Base-by-base conservation (phyloP, 2,113 vertebrate species). In the Tragelaphus imberbis region DNA sequence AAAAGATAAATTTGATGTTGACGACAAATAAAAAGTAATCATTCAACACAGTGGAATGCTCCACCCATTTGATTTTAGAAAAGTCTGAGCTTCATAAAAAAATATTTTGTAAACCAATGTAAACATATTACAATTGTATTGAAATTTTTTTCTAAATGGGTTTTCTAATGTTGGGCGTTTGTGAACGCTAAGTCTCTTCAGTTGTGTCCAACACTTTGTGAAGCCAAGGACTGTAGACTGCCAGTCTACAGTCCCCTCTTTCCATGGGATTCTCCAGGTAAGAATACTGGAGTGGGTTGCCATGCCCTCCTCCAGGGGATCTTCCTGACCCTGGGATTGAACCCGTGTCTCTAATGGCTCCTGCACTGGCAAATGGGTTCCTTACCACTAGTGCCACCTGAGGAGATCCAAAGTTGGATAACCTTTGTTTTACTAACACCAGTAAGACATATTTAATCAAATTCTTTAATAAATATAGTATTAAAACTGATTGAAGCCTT, bases 191-290 rank as follows among this genome's bases (percentile, higher is more conserved):
- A 6, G n/a, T 68, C 65, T 36, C 65, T 71, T 19, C 9, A 36
- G 0, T 23, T 71, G n/a, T 36, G n/a, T 21, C n/a, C 19, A 36
- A 36, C n/a, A 36, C 9, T 71, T 23, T 36, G 65, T 0, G 5
- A 71, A 36, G 65, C 65, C 19, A 71, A 71, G 65, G 63, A 65
- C 30, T 65, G 30, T 65, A 65, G 30, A 65, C 30, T 33, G 28
- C 14, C 28, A 65, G 7, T 65, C 30, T 65, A 36, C 17, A 36
- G 17, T 36, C 17, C 8, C 65, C 65, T 71, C 65, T 71, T n/a
- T 36, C n/a, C 65, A 36, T 6, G 65, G 9, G 65, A 71, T 36
- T 71, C 17, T 71, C 17, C n/a, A 36, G 17, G n/a, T 71, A 71
- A 71, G 65, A 71, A 71, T 21, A 71, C 17, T 36, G n/a, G 65